phyloP scores from a whole-genome alignment of 1,140 invertebrate species.

The Megathymus violae region DNA sequence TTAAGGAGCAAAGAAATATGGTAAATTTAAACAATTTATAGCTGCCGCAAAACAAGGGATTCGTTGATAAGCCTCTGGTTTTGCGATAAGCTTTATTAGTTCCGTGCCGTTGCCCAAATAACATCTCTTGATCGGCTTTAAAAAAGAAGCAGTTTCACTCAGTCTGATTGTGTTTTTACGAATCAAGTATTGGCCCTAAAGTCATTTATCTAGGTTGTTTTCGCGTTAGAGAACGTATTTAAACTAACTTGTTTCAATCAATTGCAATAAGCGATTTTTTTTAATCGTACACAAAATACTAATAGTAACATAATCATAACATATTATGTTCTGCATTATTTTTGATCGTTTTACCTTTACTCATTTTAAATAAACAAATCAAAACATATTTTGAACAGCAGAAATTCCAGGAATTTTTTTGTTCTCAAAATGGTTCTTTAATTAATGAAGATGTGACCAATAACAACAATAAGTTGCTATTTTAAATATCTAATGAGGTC shows the following conservation, averaged over 20 bases:
- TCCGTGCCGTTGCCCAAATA: constrained; percentile 55
- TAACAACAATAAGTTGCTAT: constrained; percentile 45
- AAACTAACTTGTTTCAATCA: too few relatives aligned
- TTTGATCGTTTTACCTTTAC: background rate
- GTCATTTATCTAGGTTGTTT: background rate
- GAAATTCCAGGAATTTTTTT: constrained; percentile 10
- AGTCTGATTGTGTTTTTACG: background rate
- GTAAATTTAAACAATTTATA: constrained; percentile 81
- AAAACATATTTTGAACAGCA: background rate
- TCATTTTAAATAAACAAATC: too few relatives aligned
- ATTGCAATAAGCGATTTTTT: too few relatives aligned
- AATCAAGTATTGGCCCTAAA: too few relatives aligned
- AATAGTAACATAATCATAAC: too few relatives aligned
- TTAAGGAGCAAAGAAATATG: constrained; percentile 77
- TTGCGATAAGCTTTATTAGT: constrained; percentile 66
- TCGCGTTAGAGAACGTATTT: too few relatives aligned
- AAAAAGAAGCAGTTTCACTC: background rate
- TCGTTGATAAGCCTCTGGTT: constrained; percentile 68
- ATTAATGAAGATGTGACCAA: constrained; percentile 41
- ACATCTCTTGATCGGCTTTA: constrained; percentile 26
- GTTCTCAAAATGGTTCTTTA: constrained; percentile 14
- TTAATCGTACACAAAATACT: too few relatives aligned
- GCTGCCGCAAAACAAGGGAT: constrained; percentile 73
- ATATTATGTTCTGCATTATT: too few relatives aligned
- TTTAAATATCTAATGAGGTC: constrained; percentile 79